These are phyloP conservation scores for Mastomys coucha DNA, from an alignment of 2,113 vertebrate genomes.

Conservation along the genomic window DNA sequence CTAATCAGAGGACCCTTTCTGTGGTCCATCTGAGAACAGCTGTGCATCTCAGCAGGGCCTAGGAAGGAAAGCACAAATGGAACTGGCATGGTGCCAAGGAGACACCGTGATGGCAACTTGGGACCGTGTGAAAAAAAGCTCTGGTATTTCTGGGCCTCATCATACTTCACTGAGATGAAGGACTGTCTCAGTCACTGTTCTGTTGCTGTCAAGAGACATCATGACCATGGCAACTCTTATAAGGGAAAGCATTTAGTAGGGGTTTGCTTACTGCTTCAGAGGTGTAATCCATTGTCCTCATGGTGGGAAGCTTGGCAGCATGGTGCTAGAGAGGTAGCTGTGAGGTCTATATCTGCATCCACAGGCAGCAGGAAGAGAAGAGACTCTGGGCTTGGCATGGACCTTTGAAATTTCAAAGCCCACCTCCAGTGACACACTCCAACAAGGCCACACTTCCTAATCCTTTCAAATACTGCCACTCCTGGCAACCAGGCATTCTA, in stretches of 20 bases:
- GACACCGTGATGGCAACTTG: fast-evolving
- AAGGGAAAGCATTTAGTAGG: not conserved
- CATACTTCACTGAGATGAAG: fast-evolving
- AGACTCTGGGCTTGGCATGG: not conserved
- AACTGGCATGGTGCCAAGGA: not conserved
- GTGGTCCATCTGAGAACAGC: not conserved
- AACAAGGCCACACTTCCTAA: not conserved
- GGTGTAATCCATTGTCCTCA: not conserved
- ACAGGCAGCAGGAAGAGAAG: not conserved
- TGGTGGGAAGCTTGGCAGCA: not conserved
- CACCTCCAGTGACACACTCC: not conserved
- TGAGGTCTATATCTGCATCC: not conserved
- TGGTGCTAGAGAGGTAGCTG: not conserved
- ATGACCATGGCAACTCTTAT: not conserved
- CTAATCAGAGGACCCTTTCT: not conserved
- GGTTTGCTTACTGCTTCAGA: not conserved
- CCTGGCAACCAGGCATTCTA: not conserved
- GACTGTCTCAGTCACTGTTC: not conserved
- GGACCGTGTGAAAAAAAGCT: not conserved
- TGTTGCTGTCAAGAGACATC: not conserved
- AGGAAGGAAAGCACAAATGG: not conserved
- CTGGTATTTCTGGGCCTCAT: not conserved
- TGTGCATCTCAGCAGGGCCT: too few relatives aligned
- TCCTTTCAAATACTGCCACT: not conserved
- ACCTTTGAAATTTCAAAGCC: not conserved